A percentile compares a stretch with the other conserved stretches of the same genome.
Conservation (phyloP, 1,140 invertebrate genomes). For the Drosophila ficusphila region DNA sequence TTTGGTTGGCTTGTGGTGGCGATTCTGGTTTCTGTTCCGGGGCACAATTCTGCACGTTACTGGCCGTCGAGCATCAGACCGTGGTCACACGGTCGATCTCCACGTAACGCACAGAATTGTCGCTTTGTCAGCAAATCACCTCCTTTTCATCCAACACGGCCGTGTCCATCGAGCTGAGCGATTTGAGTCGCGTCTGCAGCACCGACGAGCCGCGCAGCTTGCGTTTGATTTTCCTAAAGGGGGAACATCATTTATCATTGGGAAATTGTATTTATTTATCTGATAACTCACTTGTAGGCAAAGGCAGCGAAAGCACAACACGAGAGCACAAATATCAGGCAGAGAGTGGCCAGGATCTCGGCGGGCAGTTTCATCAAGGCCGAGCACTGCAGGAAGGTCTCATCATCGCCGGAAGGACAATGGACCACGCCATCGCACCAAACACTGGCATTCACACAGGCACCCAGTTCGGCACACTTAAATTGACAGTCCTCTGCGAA, state of each 20-base stretch:
- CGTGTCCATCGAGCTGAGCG: slow-evolving; percentile 90
- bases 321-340: slow-evolving; percentile 83
- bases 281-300: slow-evolving; percentile 79
- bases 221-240: slow-evolving; percentile 84
- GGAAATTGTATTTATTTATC: no score
- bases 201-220: slow-evolving; percentile 89
- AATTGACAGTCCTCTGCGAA: slow-evolving; percentile 89
- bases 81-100: slow-evolving; percentile 95
- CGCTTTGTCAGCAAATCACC: slow-evolving; percentile 96
- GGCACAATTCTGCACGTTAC: slow-evolving; percentile 84
- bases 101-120: slow-evolving; percentile 95
- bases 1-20: slow-evolving; percentile 30
- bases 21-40: slow-evolving; percentile 64
- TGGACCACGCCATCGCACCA: slow-evolving; percentile 95
- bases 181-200: slow-evolving; percentile 90
- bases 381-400: slow-evolving; percentile 91
- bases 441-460: slow-evolving; percentile 93
- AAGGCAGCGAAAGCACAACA: slow-evolving; percentile 80
- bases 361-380: slow-evolving; percentile 89
- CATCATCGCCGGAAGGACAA: slow-evolving; percentile 95
- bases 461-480: slow-evolving; percentile 93
- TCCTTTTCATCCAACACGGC: slow-evolving; percentile 93
- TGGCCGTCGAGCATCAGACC: slow-evolving; percentile 87
- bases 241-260: no score
- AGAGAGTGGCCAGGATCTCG: slow-evolving; percentile 87